Base-by-base conservation (phyloP, 53 echinoderm and acorn worm species). In the Holothuria leucospilota region DNA sequence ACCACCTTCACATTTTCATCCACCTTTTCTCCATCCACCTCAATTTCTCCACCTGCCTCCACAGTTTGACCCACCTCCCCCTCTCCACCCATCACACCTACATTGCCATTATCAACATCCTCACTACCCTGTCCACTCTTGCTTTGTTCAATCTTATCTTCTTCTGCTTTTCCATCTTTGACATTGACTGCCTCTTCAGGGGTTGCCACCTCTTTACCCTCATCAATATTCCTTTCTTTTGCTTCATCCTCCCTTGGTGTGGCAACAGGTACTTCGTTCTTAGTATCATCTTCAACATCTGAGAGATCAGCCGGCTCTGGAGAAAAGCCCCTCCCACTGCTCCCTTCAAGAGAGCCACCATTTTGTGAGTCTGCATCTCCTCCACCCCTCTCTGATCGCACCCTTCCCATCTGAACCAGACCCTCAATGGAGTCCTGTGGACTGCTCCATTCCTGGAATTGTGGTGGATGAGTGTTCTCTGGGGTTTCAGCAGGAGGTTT, bases 301-400 rank as follows among this genome's bases (percentile, higher is more conserved):
- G 82, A 82, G 20, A 82, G 63, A 51, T 82, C 82, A 39, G 63
- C 82, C 4, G 82, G 82, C 62, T 82, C 63, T 38, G 82, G 82
- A 39, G 82, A 82, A 21, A 82, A 51, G 26, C 63, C 82, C 26
- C 82, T 82, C 20, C 20, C 64, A 26, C 63, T 82, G 65, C 82
- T 82, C 5, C 63, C 82, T 18, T 39, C 39, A 24, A 64, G 65
- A 42, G 66, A 82, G 1, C 34, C 65, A 14, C 82, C 38, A 23
- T 18, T 21, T 14, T 41, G 82, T 70, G 66, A 82, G 66, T 51
- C 85, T 46, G 59, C 80, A 39, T 71, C 82, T 34, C 75, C 59
- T 25, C 15, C 86, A 64, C 86, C 86, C 24, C 23, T 29, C 26
- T 63, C 67, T 41, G 23, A 86, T 49, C 12, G 51, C 27, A 42